Base-by-base conservation (phyloP, 2,797 vertebrate genomes). In the Pitangus sulphuratus region DNA sequence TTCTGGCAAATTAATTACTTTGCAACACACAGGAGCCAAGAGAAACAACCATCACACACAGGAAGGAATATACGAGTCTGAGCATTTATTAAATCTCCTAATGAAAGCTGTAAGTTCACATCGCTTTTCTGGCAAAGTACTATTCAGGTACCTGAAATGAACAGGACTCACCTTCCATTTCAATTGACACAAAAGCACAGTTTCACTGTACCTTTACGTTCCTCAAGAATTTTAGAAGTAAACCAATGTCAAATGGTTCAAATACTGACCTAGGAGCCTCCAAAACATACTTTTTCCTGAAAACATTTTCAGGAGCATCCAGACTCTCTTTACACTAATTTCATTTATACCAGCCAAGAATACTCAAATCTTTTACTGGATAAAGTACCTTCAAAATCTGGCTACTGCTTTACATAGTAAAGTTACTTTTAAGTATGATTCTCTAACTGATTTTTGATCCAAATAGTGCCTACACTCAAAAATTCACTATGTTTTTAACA, bases 171-270 rank as follows among this genome's bases (percentile, higher is more conserved):
- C 15, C 13, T 84, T 58, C 51, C 22, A 37, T 48, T 90, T 64
- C 40, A 40, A 30, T 1, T 35, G 53, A 62, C 15, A 31, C 11
- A 54, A 69, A 79, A 14, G 10, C 35, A 58, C 37, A 42, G 18
- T 13, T 15, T 33, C 8, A 16, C 5, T 3, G 1, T 54, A 39
- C 10, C 20, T 57, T 35, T 14, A 35, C 1, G 0, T 33, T 56
- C 54, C 47, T 61, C 25, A 13, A 69, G 69, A 57, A 56, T 20
- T 21, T 66, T 25, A 39, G 6, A 12, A 69, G 39, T 19, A 74
- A 90, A 44, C 44, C 22, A 47, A 7, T 1, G 3, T 50, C 39
- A 74, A 77, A 54, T 14, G 9, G 15, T 62, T 68, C 53, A 61
- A 58, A 83, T 53, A 31, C 45, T 61, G 19, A 53, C 7, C 14